Conservation (phyloP, 1,140 invertebrate species). For the Drosophila cardini region DNA sequence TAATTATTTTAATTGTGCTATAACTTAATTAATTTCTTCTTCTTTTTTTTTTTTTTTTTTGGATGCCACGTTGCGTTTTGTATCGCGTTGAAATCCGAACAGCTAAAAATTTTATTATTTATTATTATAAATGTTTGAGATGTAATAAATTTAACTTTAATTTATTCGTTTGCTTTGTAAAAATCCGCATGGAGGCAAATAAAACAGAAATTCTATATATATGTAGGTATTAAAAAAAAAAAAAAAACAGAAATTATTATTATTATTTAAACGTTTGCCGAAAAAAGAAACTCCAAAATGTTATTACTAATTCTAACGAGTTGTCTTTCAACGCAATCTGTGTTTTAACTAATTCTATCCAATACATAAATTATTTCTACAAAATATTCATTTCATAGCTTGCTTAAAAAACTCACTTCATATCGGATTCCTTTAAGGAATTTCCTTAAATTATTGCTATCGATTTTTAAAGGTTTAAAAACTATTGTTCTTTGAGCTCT, state of each 20-base stretch:
- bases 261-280: constrained; percentile 5
- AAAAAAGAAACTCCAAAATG: constrained; percentile 18
- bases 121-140: neutral
- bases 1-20: neutral
- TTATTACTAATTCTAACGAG: neutral
- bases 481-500: no score
- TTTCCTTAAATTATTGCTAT: no score
- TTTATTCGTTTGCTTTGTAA: constrained; percentile 8
- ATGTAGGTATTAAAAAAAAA: no score
- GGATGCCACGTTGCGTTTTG: neutral
- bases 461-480: no score
- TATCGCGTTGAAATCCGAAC: neutral
- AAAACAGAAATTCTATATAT: constrained; percentile 18
- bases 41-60: no score
- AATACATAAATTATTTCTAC: neutral
- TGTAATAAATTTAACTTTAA: constrained; percentile 13
- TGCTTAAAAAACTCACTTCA: no score
- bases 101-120: neutral
- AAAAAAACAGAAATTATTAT: neutral
- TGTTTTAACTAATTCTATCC: neutral
- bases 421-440: no score
- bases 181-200: constrained; percentile 15
- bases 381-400: no score
- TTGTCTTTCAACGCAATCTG: constrained; percentile 17
- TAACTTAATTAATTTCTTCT: no score